A percentile compares a stretch with the other conserved stretches of the same genome.
These are phyloP conservation scores for Heliconius ismenius DNA, from an alignment of 2,888 invertebrate genomes.

Conservation along the genomic window DNA sequence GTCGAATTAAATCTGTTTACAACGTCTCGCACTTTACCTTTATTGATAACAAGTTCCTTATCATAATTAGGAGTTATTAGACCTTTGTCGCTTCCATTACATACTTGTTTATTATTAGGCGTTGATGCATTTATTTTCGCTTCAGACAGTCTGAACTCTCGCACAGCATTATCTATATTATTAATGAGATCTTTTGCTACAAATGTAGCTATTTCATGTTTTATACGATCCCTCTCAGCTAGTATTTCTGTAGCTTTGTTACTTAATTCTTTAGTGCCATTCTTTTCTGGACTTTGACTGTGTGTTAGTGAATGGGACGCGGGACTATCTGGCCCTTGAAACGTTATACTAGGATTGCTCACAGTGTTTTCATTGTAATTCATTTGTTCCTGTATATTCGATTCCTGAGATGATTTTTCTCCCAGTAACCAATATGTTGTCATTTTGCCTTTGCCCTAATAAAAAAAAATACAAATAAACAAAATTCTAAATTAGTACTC, in stretches of 20 bases:
- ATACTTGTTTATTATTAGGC: constrained; percentile 49
- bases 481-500: no score
- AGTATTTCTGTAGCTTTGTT: constrained; percentile 61
- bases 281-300: constrained; percentile 68
- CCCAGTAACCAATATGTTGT: constrained; percentile 93
- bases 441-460: constrained; percentile 93
- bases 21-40: constrained; percentile 77
- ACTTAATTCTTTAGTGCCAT: constrained; percentile 58
- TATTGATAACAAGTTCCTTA: constrained; percentile 73
- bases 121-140: constrained; percentile 61
- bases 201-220: constrained; percentile 75
- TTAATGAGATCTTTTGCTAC: constrained; percentile 76
- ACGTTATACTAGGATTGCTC: constrained; percentile 74
- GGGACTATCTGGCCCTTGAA: constrained; percentile 77
- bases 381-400: constrained; percentile 50
- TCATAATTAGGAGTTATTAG: constrained; percentile 73
- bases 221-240: constrained; percentile 71
- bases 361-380: constrained; percentile 52
- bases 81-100: constrained; percentile 65
- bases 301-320: constrained; percentile 71
- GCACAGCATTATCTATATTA: constrained; percentile 71
- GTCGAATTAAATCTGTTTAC: constrained; percentile 74
- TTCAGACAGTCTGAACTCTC: constrained; percentile 72
- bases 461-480: not conserved
- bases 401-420: constrained; percentile 70